Conservation (phyloP, 2,113 vertebrate species). For the Cyanoderma ruficeps region DNA sequence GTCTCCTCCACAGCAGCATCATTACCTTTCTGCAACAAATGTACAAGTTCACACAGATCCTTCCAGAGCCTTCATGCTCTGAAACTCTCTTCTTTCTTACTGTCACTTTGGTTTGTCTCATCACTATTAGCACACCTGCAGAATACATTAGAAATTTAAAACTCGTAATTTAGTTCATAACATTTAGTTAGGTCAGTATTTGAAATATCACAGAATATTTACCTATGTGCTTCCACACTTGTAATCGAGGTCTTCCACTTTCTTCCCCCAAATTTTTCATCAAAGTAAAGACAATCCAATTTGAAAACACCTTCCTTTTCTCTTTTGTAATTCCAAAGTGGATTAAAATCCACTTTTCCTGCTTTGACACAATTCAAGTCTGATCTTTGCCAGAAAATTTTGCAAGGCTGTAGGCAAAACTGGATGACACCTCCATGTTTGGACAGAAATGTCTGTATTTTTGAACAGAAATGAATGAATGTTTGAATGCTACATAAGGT, state of each 20-base stretch:
- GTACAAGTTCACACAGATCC: conserved; percentile 29
- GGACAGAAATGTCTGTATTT: background rate
- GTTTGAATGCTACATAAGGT: fast-evolving
- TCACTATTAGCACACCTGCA: conserved; percentile 33
- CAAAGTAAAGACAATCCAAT: background rate
- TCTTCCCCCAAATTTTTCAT: conserved; percentile 17
- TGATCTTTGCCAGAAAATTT: background rate
- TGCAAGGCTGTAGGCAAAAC: background rate
- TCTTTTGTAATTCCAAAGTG: background rate
- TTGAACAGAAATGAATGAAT: background rate
- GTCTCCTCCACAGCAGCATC: conserved; percentile 24
- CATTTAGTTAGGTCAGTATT: background rate
- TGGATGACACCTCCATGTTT: background rate
- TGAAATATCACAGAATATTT: conserved; percentile 22
- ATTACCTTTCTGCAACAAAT: conserved; percentile 50
- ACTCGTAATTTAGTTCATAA: background rate
- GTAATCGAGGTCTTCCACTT: background rate
- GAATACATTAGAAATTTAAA: conserved; percentile 37
- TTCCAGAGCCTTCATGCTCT: conserved; percentile 53
- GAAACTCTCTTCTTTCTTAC: conserved; percentile 44
- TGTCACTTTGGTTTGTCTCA: conserved; percentile 32
- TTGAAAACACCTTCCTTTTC: background rate
- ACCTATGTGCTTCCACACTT: conserved; percentile 23
- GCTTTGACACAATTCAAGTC: background rate
- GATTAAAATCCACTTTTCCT: background rate